phyloP scores from a whole-genome alignment of 2,888 invertebrate species.

The Metallyticus violacea region DNA sequence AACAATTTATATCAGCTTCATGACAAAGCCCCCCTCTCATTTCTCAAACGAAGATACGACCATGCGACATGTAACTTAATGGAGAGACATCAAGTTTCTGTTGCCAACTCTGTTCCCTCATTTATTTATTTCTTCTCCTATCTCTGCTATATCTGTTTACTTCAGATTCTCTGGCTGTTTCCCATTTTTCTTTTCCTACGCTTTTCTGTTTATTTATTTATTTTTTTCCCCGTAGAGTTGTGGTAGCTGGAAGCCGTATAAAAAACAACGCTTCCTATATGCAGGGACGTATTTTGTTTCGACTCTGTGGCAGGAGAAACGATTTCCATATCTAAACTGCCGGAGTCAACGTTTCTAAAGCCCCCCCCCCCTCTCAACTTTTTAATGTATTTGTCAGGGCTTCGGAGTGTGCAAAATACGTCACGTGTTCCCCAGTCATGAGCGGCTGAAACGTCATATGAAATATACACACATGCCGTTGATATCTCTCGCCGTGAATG shows the following conservation, averaged over 20 bases:
- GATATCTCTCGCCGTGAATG: not conserved
- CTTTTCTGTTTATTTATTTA: not conserved
- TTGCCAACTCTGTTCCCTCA: not conserved
- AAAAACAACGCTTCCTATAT: not conserved
- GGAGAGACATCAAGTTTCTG: no score
- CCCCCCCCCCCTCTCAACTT: no score
- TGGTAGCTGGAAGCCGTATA: not conserved
- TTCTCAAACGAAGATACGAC: no score
- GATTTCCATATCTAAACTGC: not conserved
- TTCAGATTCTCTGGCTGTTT: no score
- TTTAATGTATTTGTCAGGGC: not conserved
- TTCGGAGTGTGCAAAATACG: not conserved
- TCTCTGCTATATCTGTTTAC: not conserved
- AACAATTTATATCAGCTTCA: no score
- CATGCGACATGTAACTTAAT: no score
- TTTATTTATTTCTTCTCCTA: not conserved
- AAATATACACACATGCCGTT: not conserved
- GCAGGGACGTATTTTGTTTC: not conserved
- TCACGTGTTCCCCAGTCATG: not conserved
- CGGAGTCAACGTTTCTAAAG: not conserved
- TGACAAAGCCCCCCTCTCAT: no score
- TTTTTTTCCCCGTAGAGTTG: not conserved
- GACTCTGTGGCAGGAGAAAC: not conserved
- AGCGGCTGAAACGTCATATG: not conserved
- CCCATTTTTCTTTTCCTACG: not conserved